A percentile compares a stretch with the other conserved stretches of the same genome.
phyloP scores from a whole-genome alignment of 2,888 invertebrate species.

The Trichopria drosophilae region DNA sequence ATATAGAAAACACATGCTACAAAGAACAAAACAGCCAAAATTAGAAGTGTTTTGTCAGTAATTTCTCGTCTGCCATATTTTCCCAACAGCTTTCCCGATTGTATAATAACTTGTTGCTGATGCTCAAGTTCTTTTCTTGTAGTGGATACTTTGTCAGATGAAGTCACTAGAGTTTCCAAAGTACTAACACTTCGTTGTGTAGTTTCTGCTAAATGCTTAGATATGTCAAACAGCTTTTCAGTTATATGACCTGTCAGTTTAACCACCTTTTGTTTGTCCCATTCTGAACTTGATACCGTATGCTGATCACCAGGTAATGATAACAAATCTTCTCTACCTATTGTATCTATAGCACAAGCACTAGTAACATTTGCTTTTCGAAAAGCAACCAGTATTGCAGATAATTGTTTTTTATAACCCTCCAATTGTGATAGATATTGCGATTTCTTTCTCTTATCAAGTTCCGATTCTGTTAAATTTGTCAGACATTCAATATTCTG shows the following conservation, averaged over 20 bases:
- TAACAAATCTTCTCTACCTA: slow-evolving; percentile 73
- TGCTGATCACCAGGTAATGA: slow-evolving; percentile 62
- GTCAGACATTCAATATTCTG: slow-evolving; percentile 73
- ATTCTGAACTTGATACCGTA: slow-evolving; percentile 68
- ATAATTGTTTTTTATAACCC: slow-evolving; percentile 70
- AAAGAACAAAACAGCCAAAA: slow-evolving; percentile 86
- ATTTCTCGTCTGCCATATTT: slow-evolving; percentile 94
- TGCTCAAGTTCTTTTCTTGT: slow-evolving; percentile 81
- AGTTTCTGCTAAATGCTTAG: slow-evolving; percentile 83
- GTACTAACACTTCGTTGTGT: slow-evolving; percentile 85
- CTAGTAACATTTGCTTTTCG: slow-evolving; percentile 79
- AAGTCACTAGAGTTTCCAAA: slow-evolving; percentile 70
- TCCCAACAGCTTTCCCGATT: slow-evolving; percentile 86
- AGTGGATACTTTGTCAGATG: slow-evolving; percentile 62
- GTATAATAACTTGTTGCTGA: slow-evolving; percentile 84
- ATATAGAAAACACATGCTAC: slow-evolving; percentile 90
- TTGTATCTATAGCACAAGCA: slow-evolving; percentile 77
- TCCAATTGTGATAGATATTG: slow-evolving; percentile 69
- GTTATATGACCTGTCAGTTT: slow-evolving; percentile 79
- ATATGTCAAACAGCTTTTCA: slow-evolving; percentile 81
- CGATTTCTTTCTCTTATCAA: slow-evolving; percentile 66
- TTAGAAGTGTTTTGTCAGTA: slow-evolving; percentile 90
- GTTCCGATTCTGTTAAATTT: slow-evolving; percentile 61
- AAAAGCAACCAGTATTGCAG: slow-evolving; percentile 75
- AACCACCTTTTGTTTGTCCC: slow-evolving; percentile 68